Percentiles rank a stretch among this genome's conserved stretches.
These are phyloP conservation scores for Haplotaxodon microlepis DNA, from an alignment of 2,113 vertebrate species.

Conservation along the genomic window DNA sequence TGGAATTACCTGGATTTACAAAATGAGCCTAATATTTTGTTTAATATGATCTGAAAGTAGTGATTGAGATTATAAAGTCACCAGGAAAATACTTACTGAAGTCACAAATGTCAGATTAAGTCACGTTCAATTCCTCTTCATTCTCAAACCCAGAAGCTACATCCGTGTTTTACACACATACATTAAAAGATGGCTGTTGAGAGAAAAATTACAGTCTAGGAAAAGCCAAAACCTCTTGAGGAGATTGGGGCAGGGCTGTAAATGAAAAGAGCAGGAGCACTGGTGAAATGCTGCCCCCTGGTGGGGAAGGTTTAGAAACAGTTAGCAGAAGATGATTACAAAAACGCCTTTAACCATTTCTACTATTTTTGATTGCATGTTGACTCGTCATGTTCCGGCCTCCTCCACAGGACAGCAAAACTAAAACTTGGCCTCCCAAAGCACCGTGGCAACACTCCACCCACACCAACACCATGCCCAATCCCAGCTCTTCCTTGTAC, in stretches of 20 bases:
- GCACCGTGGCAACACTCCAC: conserved; percentile 93
- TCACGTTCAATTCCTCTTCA: neutral
- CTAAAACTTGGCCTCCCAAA: conserved; percentile 98
- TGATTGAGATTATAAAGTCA: neutral
- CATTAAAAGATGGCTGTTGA: neutral
- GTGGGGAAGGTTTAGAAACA: neutral
- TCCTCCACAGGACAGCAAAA: conserved; percentile 87
- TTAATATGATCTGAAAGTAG: neutral
- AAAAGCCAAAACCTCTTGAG: neutral
- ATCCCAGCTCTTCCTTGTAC: conserved; percentile 84
- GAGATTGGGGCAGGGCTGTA: neutral
- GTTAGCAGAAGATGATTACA: neutral
- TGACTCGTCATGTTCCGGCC: neutral
- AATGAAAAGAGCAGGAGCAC: neutral
- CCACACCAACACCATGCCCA: conserved; percentile 78
- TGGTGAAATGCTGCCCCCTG: neutral
- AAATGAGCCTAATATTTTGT: neutral
- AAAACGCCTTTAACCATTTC: neutral
- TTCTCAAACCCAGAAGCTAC: neutral
- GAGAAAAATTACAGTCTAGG: neutral
- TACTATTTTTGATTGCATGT: neutral
- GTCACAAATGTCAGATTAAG: neutral
- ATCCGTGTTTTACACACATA: neutral
- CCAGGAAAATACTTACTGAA: neutral
- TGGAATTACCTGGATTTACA: neutral